phyloP scores from a whole-genome alignment of 2,113 vertebrate species.

The Thamnaconus septentrionalis region DNA sequence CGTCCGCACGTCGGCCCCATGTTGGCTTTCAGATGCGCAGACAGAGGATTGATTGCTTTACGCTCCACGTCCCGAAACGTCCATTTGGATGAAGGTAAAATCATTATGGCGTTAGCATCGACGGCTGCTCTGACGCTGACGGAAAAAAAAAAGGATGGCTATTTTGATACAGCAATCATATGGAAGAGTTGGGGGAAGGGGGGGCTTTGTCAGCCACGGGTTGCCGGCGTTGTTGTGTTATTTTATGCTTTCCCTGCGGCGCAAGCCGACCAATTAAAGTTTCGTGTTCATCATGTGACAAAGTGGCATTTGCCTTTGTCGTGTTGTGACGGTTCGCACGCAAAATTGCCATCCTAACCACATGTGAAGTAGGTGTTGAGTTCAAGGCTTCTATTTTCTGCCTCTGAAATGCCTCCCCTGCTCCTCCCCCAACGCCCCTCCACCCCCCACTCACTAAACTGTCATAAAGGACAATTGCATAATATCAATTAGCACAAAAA shows the following conservation, averaged over 20 bases:
- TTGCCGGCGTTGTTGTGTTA: no score
- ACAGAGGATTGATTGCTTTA: conserved; percentile 8
- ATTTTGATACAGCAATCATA: not conserved
- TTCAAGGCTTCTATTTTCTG: conserved; percentile 27
- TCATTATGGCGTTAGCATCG: conserved; percentile 4
- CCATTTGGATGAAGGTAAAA: not conserved
- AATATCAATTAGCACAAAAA: conserved; percentile 31
- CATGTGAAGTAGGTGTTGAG: conserved; percentile 15
- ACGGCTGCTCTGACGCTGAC: not conserved
- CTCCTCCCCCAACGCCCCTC: not conserved
- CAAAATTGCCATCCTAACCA: conserved; percentile 4
- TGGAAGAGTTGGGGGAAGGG: no score
- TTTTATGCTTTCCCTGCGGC: no score
- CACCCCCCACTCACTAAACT: conserved; percentile 36
- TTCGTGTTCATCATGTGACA: no score
- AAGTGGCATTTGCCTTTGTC: no score
- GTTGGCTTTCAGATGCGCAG: not conserved
- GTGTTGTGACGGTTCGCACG: no score
- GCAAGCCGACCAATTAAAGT: no score
- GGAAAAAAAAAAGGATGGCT: not conserved
- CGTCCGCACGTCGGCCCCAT: not conserved
- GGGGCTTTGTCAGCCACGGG: no score
- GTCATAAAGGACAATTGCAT: conserved; percentile 40
- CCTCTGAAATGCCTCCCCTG: not conserved
- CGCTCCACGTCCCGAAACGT: not conserved